These are phyloP conservation scores for Gymnoscopelus braueri DNA, from an alignment of 2,797 vertebrate species.

Conservation along the genomic window DNA sequence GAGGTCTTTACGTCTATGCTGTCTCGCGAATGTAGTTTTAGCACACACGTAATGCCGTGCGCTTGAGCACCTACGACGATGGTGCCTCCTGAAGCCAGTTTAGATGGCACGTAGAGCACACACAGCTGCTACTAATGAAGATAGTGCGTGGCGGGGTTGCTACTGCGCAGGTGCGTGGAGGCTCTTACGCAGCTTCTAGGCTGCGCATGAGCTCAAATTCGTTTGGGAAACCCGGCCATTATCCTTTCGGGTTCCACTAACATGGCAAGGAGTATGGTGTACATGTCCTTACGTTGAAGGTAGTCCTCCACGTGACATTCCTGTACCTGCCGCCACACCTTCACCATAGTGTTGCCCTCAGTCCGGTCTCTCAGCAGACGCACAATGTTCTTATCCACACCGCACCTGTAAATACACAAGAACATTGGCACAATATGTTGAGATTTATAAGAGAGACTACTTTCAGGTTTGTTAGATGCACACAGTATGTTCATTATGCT, in stretches of 20 bases:
- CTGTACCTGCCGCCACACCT: slow-evolving; percentile 34
- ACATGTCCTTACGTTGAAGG: slow-evolving; percentile 23
- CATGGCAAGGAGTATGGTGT: slow-evolving; percentile 35
- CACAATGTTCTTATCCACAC: slow-evolving; percentile 26
- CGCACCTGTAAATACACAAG: slow-evolving; percentile 18
- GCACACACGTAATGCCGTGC: no score
- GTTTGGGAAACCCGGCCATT: no score
- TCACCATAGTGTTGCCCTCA: slow-evolving; percentile 31
- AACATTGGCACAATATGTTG: background rate
- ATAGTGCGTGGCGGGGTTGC: no score
- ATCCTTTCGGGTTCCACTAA: background rate
- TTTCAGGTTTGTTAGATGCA: background rate
- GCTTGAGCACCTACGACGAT: no score
- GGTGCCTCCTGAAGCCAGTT: no score
- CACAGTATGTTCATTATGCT: slow-evolving; percentile 7
- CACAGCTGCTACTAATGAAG: no score
- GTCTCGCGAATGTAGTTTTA: no score
- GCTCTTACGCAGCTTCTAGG: no score
- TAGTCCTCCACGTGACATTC: slow-evolving; percentile 34
- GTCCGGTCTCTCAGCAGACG: slow-evolving; percentile 17
- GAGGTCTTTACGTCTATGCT: no score
- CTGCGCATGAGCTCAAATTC: no score
- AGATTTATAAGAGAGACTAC: background rate
- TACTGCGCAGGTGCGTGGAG: no score
- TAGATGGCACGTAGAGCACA: no score